Conservation (phyloP, 2,113 vertebrate species). For the Grus americana region DNA sequence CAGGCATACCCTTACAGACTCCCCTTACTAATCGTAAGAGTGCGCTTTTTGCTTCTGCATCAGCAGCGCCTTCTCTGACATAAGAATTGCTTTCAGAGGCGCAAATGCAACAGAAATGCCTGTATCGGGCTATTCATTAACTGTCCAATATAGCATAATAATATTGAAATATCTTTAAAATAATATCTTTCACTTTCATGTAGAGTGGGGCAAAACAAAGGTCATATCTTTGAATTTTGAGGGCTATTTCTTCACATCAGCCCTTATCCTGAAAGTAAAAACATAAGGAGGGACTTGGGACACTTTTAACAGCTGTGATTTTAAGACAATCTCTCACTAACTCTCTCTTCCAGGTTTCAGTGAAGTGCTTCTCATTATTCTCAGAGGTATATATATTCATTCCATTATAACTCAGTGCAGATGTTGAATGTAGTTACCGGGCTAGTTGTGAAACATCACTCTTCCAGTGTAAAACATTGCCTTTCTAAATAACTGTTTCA, state of each 20-base stretch:
- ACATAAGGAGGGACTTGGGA: background rate
- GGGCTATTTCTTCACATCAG: background rate
- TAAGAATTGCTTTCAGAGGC: background rate
- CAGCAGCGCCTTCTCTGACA: background rate
- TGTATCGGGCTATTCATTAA: background rate
- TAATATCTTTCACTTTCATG: background rate
- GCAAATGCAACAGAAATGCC: background rate
- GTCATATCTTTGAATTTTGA: background rate
- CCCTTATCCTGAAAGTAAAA: background rate
- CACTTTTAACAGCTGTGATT: background rate
- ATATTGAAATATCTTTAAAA: background rate
- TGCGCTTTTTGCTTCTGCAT: background rate
- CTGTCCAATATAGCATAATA: background rate
- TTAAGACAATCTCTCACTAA: background rate
- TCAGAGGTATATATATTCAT: background rate
- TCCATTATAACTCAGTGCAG: background rate
- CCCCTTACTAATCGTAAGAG: background rate
- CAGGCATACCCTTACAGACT: background rate
- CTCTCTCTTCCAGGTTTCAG: background rate
- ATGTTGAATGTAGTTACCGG: background rate
- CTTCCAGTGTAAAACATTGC: background rate
- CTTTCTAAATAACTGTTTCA: background rate
- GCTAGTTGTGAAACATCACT: background rate
- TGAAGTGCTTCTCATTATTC: background rate
- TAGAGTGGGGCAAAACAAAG: background rate